These are phyloP conservation scores for Diplodus sargus DNA, from an alignment of 2,797 vertebrate species.

Conservation along the genomic window DNA sequence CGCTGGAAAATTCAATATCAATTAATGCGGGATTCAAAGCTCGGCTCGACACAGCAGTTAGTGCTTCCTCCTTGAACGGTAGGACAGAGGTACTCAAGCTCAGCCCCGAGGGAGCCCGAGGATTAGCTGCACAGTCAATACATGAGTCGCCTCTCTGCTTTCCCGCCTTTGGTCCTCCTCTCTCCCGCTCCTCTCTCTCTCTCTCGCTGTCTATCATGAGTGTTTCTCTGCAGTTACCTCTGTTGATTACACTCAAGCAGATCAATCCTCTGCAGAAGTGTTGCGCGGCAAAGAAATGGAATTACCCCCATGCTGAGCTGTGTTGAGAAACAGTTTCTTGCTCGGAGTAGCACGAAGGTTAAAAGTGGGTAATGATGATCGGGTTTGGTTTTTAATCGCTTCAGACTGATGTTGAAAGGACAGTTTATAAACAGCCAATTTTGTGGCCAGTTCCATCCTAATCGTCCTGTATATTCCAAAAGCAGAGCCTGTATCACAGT, in stretches of 20 bases:
- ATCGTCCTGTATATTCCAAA: neutral
- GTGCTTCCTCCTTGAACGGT: slow-evolving; percentile 62
- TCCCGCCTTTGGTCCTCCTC: slow-evolving; percentile 14
- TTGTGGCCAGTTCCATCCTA: neutral
- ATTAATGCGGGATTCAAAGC: slow-evolving; percentile 69
- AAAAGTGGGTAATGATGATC: neutral
- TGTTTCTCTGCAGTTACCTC: slow-evolving; percentile 20
- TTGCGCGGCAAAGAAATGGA: slow-evolving; percentile 7
- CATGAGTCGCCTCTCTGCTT: slow-evolving; percentile 38
- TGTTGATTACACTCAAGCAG: slow-evolving; percentile 35
- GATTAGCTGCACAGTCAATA: slow-evolving; percentile 70
- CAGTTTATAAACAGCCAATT: neutral
- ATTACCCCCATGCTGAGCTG: neutral
- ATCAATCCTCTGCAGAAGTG: slow-evolving; percentile 25
- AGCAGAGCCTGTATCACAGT: no score
- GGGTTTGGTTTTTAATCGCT: neutral
- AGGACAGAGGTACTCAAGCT: slow-evolving; percentile 53
- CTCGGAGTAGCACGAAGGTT: neutral
- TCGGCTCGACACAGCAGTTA: slow-evolving; percentile 68
- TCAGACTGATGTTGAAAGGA: neutral
- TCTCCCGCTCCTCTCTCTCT: neutral
- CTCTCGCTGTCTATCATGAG: slow-evolving; percentile 10
- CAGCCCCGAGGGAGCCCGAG: slow-evolving; percentile 47
- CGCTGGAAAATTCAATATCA: slow-evolving; percentile 77
- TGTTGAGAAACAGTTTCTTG: slow-evolving; percentile 14